Conservation (phyloP, 2,888 invertebrate genomes). For the Merodon equestris region DNA sequence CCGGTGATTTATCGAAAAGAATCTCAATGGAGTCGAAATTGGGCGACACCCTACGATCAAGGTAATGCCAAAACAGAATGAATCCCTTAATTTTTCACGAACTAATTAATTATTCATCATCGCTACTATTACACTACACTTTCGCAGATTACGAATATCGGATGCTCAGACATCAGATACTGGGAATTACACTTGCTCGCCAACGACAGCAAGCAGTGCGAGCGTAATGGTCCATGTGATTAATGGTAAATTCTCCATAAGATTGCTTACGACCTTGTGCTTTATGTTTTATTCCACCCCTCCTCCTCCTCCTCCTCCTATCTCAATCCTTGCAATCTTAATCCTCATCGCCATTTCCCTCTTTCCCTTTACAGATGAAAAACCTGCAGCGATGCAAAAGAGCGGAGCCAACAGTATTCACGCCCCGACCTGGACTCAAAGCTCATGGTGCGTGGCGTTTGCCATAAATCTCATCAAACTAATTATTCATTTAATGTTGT, state of each 20-base stretch:
- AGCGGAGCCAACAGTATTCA: conserved; percentile 77
- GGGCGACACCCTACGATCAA: conserved; percentile 86
- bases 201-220: conserved; percentile 90
- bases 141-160: conserved; percentile 83
- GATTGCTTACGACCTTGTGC: conserved; percentile 21
- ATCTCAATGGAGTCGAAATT: conserved; percentile 78
- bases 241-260: conserved; percentile 83
- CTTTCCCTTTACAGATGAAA: conserved; percentile 84
- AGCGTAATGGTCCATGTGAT: conserved; percentile 93
- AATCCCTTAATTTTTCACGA: conserved; percentile 15
- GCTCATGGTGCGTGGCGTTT: conserved; percentile 30
- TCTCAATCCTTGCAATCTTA: neutral
- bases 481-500: conserved; percentile 58
- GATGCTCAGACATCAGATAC: conserved; percentile 88
- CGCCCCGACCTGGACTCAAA: neutral
- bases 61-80: conserved; percentile 72
- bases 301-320: too few relatives aligned
- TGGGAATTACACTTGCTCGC: conserved; percentile 93
- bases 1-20: conserved; percentile 74
- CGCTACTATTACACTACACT: neutral
- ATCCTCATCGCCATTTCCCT: conserved; percentile 1
- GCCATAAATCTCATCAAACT: conserved; percentile 54
- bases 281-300: too few relatives aligned
- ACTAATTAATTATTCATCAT: conserved; percentile 33
- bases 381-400: conserved; percentile 93